Percentiles rank a stretch among this genome's conserved stretches.
Evolutionary conservation across 1,140 invertebrate genomes (phyloP).

Genomic region (Hormaphis cornu): DNA sequence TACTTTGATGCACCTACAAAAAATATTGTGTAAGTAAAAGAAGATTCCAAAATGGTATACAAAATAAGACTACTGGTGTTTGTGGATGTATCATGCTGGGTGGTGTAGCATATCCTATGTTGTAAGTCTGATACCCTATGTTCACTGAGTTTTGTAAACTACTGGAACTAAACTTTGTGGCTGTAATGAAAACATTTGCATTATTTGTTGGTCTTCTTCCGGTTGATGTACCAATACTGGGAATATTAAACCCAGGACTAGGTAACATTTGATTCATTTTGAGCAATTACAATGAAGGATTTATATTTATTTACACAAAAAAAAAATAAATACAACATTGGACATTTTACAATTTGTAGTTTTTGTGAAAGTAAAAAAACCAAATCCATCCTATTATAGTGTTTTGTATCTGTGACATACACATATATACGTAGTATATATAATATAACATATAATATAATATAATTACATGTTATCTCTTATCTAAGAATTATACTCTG

Average conservation of each 20-base stretch:
- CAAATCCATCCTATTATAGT: too few species aligned
- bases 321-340: neutral
- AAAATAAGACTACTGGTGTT: constrained; percentile 58
- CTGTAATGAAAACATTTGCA: constrained; percentile 61
- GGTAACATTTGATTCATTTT: constrained; percentile 80
- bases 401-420: too few species aligned
- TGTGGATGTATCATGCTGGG: constrained; percentile 73
- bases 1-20: constrained; percentile 61
- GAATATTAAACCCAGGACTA: constrained; percentile 78
- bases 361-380: too few species aligned
- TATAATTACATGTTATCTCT: too few species aligned
- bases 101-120: constrained; percentile 57
- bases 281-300: neutral
- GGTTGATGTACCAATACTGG: constrained; percentile 81
- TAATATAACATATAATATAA: too few species aligned
- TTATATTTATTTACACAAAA: neutral
- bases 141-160: constrained; percentile 46
- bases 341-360: too few species aligned
- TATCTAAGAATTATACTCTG: too few species aligned
- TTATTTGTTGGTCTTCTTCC: constrained; percentile 80
- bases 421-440: too few species aligned
- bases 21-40: too few species aligned
- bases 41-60: too few species aligned
- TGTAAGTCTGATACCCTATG: constrained; percentile 60
- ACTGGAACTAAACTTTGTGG: constrained; percentile 48